Evolutionary conservation across 2,797 vertebrate species (phyloP), one percentile per base, ranked within the genome.

Genomic region (Furcifer pardalis): DNA sequence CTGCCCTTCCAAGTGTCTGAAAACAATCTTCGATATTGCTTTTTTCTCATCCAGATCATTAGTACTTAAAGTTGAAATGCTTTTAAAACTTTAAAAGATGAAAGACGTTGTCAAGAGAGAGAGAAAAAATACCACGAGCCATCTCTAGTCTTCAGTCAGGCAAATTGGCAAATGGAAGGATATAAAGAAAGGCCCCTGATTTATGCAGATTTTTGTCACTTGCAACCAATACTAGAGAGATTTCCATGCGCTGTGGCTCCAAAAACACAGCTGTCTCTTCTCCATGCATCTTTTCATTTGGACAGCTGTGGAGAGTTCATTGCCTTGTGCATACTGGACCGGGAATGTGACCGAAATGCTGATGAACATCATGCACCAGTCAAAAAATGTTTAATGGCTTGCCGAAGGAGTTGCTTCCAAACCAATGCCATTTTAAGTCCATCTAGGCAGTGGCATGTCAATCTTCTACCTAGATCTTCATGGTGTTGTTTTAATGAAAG

Each of bases 391-490:
- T n/a, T n/a, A n/a, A n/a, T n/a, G n/a, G n/a, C n/a, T n/a, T n/a
- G n/a, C n/a, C n/a, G n/a, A n/a, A n/a, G n/a, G n/a, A n/a, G n/a
- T n/a, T n/a, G n/a, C n/a, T n/a, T n/a, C n/a, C n/a, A n/a, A n/a
- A n/a, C n/a, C n/a, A n/a, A n/a, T 89, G 59, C 78, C 88, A 40
- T 77, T 59, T 74, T 3, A 32, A 79, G 77, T 82, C 87, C 81
- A n/a, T 85, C 35, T n/a, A 42, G 89, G 27, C 63, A 40, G 75
- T 80, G 10, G 81, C 84, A 87, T 62, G 87, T 79, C 87, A 37
- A 40, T 79, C 80, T 46, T 91, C 80, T 79, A 72, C 77, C 85
- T 88, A 86, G 52, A 75, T 78, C 84, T 72, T 37, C 42, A 19
- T 9, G 73, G 8, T 44, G 49, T 62, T 2, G 5, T 5, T n/a